Conservation (phyloP, 2,113 vertebrate genomes). For the Amazona guildingii region DNA sequence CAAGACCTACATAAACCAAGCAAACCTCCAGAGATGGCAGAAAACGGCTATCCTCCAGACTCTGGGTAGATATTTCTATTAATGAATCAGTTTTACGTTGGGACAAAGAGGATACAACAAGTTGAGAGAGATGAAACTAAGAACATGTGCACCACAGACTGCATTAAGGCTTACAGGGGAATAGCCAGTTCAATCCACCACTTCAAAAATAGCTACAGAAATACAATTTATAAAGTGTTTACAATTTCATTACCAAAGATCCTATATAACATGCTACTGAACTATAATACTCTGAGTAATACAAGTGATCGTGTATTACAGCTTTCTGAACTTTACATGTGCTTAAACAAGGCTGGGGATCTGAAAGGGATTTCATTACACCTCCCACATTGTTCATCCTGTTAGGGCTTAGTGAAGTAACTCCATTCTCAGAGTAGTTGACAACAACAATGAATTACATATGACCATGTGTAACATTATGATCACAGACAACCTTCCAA, state of each 20-base stretch:
- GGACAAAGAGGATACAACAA: not conserved
- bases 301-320: not conserved
- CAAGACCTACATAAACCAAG: not conserved
- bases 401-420: not conserved
- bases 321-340: not conserved
- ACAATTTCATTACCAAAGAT: not conserved
- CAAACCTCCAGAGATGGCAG: not conserved
- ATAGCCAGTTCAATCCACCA: not conserved
- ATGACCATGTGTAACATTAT: not conserved
- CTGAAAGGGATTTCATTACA: not conserved
- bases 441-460: conserved; percentile 2
- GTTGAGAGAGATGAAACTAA: not conserved
- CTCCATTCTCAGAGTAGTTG: not conserved
- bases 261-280: not conserved
- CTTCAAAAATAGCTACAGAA: not conserved
- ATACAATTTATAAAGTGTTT: not conserved
- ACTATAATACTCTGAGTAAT: not conserved
- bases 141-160: not conserved
- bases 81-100: not conserved
- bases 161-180: not conserved
- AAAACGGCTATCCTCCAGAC: not conserved
- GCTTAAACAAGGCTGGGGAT: not conserved
- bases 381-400: not conserved
- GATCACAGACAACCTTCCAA: conserved; percentile 1
- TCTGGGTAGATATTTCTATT: not conserved